Evolutionary conservation across 2,797 vertebrate genomes (phyloP), one percentile per base, ranked within the genome.

Genomic region (Staurois parvus): DNA sequence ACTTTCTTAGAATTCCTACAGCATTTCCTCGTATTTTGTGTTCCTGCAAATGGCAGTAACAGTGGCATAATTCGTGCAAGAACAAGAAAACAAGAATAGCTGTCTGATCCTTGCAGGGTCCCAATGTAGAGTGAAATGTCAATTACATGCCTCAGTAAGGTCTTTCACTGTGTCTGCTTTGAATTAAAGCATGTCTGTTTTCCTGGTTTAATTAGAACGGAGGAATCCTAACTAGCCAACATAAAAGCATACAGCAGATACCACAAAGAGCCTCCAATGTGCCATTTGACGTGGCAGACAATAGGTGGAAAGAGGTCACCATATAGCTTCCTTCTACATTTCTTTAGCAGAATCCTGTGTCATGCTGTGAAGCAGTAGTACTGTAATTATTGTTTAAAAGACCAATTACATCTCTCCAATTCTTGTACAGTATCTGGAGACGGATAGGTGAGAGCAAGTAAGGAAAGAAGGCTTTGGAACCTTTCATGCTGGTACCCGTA

Each of bases 61-160:
- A 15, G 26, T 62, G 26, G n/a, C 13, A 40, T 5, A 64, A 24
- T 79, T 67, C 37, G 70, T 5, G 48, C 70, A 59, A 17, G 30
- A 56, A 34, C 19, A 73, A 29, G 42, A 52, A 48, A 52, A 48
- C 62, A 52, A 79, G 37, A 21, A 48, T 32, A 17, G 78, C 29
- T 10, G 7, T 56, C 30, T 72, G 12, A 37, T 37, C 67, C 26
- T 73, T 52, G 32, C 24, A 70, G 19, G 37, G 37, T 48, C 37
- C n/a, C 52, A 12, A 34, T 28, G 29, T 72, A 73, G 32, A 82
- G 70, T 82, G 34, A 82, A 82, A 74, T 73, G 52, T 66, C 32
- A 56, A 80, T 80, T 26, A 70, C 30, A 19, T 72, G 68, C 68
- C 42, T 69, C 64, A 70, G 68, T 70, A 76, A 76, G 52, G 56